Conservation (phyloP, 1,140 invertebrate genomes). For the Zelostemma sp. region DNA sequence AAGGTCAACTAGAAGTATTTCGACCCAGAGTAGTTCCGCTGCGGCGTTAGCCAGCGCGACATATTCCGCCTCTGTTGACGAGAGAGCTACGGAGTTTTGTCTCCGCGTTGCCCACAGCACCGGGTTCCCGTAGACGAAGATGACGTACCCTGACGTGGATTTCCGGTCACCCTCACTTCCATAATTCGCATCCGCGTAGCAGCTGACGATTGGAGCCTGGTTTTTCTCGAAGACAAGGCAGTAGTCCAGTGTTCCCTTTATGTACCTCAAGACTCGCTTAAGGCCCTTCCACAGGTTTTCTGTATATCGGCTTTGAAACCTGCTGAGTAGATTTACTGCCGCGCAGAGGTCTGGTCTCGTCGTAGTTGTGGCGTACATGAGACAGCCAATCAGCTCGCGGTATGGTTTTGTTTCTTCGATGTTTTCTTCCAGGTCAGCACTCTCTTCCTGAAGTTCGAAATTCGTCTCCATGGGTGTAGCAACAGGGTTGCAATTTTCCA, state of each 20-base stretch:
- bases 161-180: slow-evolving; percentile 44
- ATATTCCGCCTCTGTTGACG: slow-evolving; percentile 65
- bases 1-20: slow-evolving; percentile 31
- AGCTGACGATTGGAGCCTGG: slow-evolving; percentile 8
- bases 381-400: slow-evolving; percentile 36
- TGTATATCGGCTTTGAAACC: neutral
- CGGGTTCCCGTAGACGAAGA: slow-evolving; percentile 38
- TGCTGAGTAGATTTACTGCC: slow-evolving; percentile 22
- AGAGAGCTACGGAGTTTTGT: slow-evolving; percentile 62
- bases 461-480: neutral
- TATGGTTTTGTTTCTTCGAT: slow-evolving; percentile 14
- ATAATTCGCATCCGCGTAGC: slow-evolving; percentile 53
- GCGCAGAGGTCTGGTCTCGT: slow-evolving; percentile 53
- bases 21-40: slow-evolving; percentile 59
- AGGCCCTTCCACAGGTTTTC: slow-evolving; percentile 5
- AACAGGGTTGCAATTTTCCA: neutral
- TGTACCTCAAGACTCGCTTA: slow-evolving; percentile 15
- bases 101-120: slow-evolving; percentile 57
- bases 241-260: slow-evolving; percentile 25
- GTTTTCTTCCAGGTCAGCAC: neutral
- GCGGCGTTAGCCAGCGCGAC: slow-evolving; percentile 51
- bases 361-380: slow-evolving; percentile 49
- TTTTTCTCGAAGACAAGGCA: slow-evolving; percentile 33
- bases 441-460: too few species aligned
- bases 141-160: slow-evolving; percentile 52